Base-by-base conservation (phyloP, 2,888 invertebrate species). In the Mamestra brassicae region DNA sequence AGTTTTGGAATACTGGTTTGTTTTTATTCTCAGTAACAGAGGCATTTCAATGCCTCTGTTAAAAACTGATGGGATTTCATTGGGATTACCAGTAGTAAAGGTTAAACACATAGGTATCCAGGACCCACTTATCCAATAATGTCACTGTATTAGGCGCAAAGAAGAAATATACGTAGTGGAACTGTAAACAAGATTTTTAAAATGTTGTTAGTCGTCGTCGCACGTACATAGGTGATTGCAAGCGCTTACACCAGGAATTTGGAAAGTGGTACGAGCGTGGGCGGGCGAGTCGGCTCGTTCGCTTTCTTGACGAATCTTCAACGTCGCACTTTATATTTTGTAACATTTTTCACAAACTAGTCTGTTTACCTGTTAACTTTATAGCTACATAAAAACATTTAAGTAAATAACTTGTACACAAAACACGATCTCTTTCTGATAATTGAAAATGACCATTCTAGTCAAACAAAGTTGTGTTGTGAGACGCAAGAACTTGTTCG, bases 261-360 rank as follows among this genome's bases (percentile, higher is more conserved):
- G 96, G 96, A 96, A 96, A 96, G 96, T 95, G 93, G 95, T 93
- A 93, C 93, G 87, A 74, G 94, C 93, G 96, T 96, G 94, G 96
- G 96, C 96, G 96, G 96, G 94, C 96, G 88, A 93, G 96, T 95
- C 92, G 90, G 81, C 88, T 89, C 92, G 90, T 89, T 89, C 92
- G 93, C 92, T 90, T 91, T 93, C 94, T 93, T 95, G 94, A 95
- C 95, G 95, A 94, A 95, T 95, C 93, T 94, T 93, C 93, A 88
- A 93, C 92, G 93, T 93, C 93, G 93, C 94, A 93, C 92, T 93
- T 93, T 93, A 93, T 94, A 93, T 94, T 94, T 94, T 92, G 92
- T 92, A 93, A 93, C 93, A 92, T 94, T 93, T 94, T 93, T 93
- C 91, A 93, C 90, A 90, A 88, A 84, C 88, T 85, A 77, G 75